Evolutionary conservation across 2,888 invertebrate species (phyloP), one percentile per base, ranked within the genome.

Genomic region (Sphinx pinastri): DNA sequence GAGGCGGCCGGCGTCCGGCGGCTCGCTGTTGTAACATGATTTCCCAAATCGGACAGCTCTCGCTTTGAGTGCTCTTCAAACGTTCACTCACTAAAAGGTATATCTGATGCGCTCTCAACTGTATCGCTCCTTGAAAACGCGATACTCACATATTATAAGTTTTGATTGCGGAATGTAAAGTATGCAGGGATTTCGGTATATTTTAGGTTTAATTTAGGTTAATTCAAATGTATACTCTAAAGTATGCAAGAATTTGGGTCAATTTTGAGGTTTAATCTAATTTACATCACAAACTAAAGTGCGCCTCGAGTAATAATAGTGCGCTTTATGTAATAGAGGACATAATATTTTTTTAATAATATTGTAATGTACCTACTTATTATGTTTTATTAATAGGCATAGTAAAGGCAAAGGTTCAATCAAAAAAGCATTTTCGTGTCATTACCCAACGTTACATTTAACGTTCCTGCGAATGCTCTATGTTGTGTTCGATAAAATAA

Each of bases 11-110:
- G 11, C 38, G 38, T 4, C 38, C 38, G 38, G 11, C 31, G 38
- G 55, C 11, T 16, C 47, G 45, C 67, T 51, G 67, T 67, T 70
- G 67, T 70, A 92, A 93, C 90, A 83, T 89, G 89, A 91, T 93
- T 93, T 92, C 87, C 89, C 84, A 90, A 93, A 93, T 91, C 88
- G 89, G 88, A 82, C 86, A 84, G 86, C 88, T 85, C 87, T 84
- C 79, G 75, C 82, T 84, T 83, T 86, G 87, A 93, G 93, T 90
- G 91, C 91, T 89, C 89, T 92, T 85, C 83, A 88, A 86, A 84
- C 82, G 82, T 74, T 81, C 76, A 73, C 76, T 77, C 81, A 78
- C 84, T 86, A 86, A 88, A 88, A 88, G 88, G 88, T 84, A 82
- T 86, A 81, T 82, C 77, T 76, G 84, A 80, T 81, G 79, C 77